phyloP scores from a whole-genome alignment of 1,140 invertebrate species.

The Drosophila burlai region DNA sequence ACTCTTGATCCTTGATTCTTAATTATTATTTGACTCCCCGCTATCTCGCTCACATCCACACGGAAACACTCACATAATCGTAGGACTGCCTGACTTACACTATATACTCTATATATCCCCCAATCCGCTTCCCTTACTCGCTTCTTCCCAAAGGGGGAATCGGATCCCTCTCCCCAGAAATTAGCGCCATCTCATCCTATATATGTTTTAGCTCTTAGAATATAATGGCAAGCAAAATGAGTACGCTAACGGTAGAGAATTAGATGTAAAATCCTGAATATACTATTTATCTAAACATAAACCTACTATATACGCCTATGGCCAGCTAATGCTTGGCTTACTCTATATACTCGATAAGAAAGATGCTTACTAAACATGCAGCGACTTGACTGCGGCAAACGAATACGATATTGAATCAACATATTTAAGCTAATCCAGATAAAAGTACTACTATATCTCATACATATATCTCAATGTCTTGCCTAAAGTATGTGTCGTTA shows the following conservation, averaged over 20 bases:
- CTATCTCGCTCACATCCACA: conserved; percentile 20
- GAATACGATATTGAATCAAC: conserved; percentile 43
- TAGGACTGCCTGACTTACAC: conserved; percentile 39
- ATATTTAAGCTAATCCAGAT: conserved; percentile 47
- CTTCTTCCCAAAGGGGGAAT: conserved; percentile 17
- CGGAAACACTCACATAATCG: conserved; percentile 19
- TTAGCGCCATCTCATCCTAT: conserved; percentile 38
- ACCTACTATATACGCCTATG: conserved; percentile 44
- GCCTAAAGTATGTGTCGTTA: conserved; percentile 66
- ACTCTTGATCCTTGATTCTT: conserved; percentile 4
- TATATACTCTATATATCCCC: conserved; percentile 1
- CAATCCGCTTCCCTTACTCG: conserved; percentile 23
- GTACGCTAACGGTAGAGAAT: conserved; percentile 71
- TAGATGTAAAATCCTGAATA: conserved; percentile 71
- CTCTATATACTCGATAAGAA: conserved; percentile 64
- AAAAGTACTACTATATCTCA: conserved; percentile 55
- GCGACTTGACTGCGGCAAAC: conserved; percentile 37
- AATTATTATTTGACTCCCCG: conserved; percentile 8
- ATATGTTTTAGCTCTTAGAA: conserved; percentile 71
- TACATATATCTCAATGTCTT: conserved; percentile 67
- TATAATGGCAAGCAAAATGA: conserved; percentile 72
- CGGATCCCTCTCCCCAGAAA: conserved; percentile 1
- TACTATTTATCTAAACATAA: conserved; percentile 44
- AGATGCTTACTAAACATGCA: conserved; percentile 65
- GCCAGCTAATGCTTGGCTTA: conserved; percentile 62